A percentile compares a stretch with the other conserved stretches of the same genome.
These are phyloP conservation scores for Rostratula benghalensis DNA, from an alignment of 2,113 vertebrate species.

Conservation along the genomic window DNA sequence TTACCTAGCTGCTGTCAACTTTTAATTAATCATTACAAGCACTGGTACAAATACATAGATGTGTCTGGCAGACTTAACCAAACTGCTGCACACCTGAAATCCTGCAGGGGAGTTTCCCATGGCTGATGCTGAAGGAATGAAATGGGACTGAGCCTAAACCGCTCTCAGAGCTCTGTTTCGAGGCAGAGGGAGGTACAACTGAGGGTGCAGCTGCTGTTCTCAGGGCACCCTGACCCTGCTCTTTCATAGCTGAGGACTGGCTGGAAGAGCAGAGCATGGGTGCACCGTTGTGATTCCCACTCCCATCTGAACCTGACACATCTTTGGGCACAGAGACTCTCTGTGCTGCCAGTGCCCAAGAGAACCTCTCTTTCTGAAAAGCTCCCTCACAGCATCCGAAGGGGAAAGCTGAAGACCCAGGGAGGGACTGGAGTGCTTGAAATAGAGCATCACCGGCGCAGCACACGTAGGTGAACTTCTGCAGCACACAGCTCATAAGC, in stretches of 20 bases:
- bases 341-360: fast-evolving
- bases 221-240: not conserved
- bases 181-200: fast-evolving
- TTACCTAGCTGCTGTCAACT: not conserved
- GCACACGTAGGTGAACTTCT: not conserved
- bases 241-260: not conserved
- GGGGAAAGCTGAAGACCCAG: not conserved
- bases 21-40: not conserved
- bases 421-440: not conserved
- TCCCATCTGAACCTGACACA: not conserved
- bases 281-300: fast-evolving
- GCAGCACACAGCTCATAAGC: not conserved
- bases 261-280: fast-evolving
- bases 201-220: fast-evolving
- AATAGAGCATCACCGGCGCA: fast-evolving
- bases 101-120: not conserved
- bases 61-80: not conserved
- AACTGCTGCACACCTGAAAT: not conserved
- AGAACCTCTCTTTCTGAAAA: not conserved
- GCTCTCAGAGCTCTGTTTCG: fast-evolving
- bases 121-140: not conserved
- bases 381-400: not conserved
- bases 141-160: not conserved
- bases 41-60: not conserved
- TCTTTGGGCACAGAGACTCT: fast-evolving